Conservation (phyloP, 2,888 invertebrate species). For the Drosophila robusta region DNA sequence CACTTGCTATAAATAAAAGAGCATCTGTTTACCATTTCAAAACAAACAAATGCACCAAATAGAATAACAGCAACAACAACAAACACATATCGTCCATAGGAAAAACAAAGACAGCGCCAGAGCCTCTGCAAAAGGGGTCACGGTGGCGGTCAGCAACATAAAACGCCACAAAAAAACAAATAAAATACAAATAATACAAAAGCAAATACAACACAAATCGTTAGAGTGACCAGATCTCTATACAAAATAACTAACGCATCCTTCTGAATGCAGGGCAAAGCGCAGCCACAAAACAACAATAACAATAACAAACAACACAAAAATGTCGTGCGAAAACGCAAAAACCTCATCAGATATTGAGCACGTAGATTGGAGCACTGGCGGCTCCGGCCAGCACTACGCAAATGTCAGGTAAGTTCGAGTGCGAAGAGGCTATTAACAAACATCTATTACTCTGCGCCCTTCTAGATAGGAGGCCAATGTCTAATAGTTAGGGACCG, state of each 20-base stretch:
- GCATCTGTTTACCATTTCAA: slow-evolving; percentile 62
- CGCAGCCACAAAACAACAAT: slow-evolving; percentile 7
- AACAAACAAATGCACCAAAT: slow-evolving; percentile 64
- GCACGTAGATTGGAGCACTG: slow-evolving; percentile 88
- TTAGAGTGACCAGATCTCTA: slow-evolving; percentile 53
- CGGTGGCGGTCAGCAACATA: slow-evolving; percentile 10
- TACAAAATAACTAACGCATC: slow-evolving; percentile 36
- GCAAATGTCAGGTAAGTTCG: slow-evolving; percentile 84
- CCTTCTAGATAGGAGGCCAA: slow-evolving; percentile 14
- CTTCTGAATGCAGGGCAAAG: slow-evolving; percentile 47
- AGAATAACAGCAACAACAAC: slow-evolving; percentile 24
- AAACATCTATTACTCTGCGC: slow-evolving; percentile 17
- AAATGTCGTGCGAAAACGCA: slow-evolving; percentile 89
- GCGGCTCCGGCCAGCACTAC: slow-evolving; percentile 84
- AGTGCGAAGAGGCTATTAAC: slow-evolving; percentile 2
- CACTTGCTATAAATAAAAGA: slow-evolving; percentile 60
- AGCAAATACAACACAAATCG: slow-evolving; percentile 24
- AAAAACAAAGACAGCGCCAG: slow-evolving; percentile 20
- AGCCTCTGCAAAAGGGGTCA: slow-evolving; percentile 21
- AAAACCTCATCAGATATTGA: slow-evolving; percentile 89
- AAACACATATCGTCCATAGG: slow-evolving; percentile 25
- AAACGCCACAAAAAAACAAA: slow-evolving; percentile 21
- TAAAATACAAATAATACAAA: slow-evolving; percentile 19
- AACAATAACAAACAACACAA: slow-evolving; percentile 24
- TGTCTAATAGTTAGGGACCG: slow-evolving; percentile 28